Evolutionary conservation across 2,888 invertebrate genomes (phyloP), one percentile per base, ranked within the genome.

Genomic region (Parascotia fuliginaria): DNA sequence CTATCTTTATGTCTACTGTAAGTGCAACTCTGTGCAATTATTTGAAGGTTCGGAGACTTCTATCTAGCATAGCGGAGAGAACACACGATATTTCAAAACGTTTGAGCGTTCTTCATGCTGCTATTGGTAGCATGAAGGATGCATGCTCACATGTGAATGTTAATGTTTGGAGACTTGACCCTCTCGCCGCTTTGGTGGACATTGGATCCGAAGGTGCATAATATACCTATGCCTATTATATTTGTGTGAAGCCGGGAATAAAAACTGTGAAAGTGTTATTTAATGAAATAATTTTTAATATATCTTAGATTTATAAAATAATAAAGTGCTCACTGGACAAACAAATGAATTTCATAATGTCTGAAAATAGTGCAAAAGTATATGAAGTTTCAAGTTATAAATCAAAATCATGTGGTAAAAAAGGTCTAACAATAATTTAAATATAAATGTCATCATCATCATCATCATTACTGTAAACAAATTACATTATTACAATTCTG

Each of bases 401-500:
- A 41, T 50, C 41, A 37, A 42, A 41, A 51, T 51, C 41, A 51
- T 45, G 50, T 51, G 44, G 32, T 33, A 27, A n/a, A 37, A 3
- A 22, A 33, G 12, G 22, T 14, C 24, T 42, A 33, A 41, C 22
- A 19, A 19, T 33, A 33, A 42, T 33, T 11, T 13, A 16, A 5
- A 38, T 6, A n/a, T 24, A 6, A 11, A 37, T 12, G 24, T 36
- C 36, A 36, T 13, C 9, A 0, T 36, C 36, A 36, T 39, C 7
- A 3, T 29, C 39, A 39, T 15, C 29, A 39, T n/a, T 27, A 29
- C 29, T 29, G 14, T 27, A 29, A 1, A 27, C n/a, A 14, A 28
- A 9, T 2, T 15, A 29, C 11, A 16, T 38, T 28, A 11, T 7
- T 2, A n/a, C 15, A 11, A n/a, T 39, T 39, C 6, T 34, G 16